Evolutionary conservation across 1,140 invertebrate species (phyloP), one percentile per base, ranked within the genome.

Genomic region (Caenorhabditis inopinata): DNA sequence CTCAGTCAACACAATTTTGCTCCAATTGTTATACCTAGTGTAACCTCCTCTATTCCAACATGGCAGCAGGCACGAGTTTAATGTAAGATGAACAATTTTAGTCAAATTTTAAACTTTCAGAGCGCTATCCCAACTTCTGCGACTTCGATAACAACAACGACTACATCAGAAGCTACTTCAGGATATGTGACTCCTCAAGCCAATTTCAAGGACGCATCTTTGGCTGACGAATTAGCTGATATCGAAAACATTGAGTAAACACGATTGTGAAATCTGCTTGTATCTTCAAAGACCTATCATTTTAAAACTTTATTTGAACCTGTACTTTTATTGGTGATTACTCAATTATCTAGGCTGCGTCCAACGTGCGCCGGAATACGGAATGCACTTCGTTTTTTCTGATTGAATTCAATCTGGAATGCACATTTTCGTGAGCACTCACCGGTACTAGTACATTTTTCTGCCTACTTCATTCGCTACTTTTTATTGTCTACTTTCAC

Each of bases 1-100:
- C 42, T 79, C 11, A 79, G 78, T 42, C 78, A 79, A 35, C 62
- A 68, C 11, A 79, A 79, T 42, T 68, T 79, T 29, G 78, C 78
- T 16, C 78, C 78, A 21, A 79, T 79, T 27, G 58, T 75, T 7
- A 32, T 49, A 27, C 78, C 78, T 11, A 75, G 35, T 47, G 78
- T 79, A 11, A 49, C 78, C n/a, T 38, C 58, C 18, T 68, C 58
- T 9, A 68, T 68, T 42, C 58, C 58, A 9, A 38, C 58, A 38
- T 68, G 58, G 58, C 58, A 68, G 27, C 58, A 68, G 14, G 51
- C 35, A 16, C 14, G 27, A n/a, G n/a, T n/a, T n/a, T n/a, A n/a
- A 14, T 16, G n/a, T 14, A 4, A 32, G 12, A 18, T 32, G 18
- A 32, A 14, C 3, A 4, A 14, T 2, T 16, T 32, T 16, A n/a